phyloP scores from a whole-genome alignment of 2,888 invertebrate species.

The Congeria kusceri region DNA sequence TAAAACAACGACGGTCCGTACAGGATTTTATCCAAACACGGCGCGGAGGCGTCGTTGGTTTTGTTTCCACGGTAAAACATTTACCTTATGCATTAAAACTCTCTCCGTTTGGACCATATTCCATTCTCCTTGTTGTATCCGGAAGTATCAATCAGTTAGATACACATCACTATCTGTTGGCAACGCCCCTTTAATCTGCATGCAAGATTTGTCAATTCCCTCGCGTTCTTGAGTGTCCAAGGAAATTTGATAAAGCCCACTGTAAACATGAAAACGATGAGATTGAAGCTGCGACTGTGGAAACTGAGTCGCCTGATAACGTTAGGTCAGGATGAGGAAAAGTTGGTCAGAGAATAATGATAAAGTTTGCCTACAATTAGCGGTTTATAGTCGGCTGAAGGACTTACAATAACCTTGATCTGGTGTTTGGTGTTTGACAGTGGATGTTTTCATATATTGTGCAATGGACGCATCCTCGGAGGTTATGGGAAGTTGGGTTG shows the following conservation, averaged over 20 bases:
- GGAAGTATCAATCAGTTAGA: constrained; percentile 35
- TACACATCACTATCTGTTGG: constrained; percentile 42
- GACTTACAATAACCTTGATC: not conserved
- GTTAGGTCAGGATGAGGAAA: constrained; percentile 28
- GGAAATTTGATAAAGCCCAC: not conserved
- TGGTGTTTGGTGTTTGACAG: not conserved
- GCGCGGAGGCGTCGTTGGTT: too few species aligned
- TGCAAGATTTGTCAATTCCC: constrained; percentile 12
- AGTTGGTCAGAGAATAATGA: not conserved
- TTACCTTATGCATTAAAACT: constrained; percentile 11
- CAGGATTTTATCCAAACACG: too few species aligned
- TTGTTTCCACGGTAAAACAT: too few species aligned
- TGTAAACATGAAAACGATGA: too few species aligned
- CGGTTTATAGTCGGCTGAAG: not conserved
- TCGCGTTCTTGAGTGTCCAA: constrained; percentile 38
- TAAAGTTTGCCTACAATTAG: constrained; percentile 1
- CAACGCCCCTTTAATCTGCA: constrained; percentile 50
- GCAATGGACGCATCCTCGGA: too few species aligned
- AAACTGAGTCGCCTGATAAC: constrained; percentile 16
- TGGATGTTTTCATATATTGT: not conserved
- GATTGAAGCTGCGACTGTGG: too few species aligned
- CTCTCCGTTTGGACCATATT: not conserved
- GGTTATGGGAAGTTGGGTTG: too few species aligned
- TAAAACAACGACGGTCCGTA: too few species aligned
- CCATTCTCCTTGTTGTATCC: not conserved